These are phyloP conservation scores for Uromys caudimaculatus DNA, from an alignment of 2,797 vertebrate species.

Conservation along the genomic window DNA sequence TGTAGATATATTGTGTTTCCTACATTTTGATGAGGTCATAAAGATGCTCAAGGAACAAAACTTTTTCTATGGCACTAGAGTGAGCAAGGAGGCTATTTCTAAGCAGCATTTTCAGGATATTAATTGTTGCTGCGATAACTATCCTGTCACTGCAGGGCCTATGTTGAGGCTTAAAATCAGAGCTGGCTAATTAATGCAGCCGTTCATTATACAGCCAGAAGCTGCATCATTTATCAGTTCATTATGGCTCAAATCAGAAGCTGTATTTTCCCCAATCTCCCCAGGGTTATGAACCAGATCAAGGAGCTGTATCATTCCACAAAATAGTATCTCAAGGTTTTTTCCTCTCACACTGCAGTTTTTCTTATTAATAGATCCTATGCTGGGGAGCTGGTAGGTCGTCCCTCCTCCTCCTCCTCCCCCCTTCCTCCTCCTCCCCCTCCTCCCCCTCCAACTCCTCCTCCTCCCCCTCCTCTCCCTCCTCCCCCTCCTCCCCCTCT, in stretches of 20 bases:
- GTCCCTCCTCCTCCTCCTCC: neutral
- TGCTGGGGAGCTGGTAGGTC: constrained; percentile 68
- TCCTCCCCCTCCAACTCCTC: constrained; percentile 26
- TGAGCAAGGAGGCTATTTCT: constrained; percentile 67
- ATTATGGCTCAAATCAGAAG: constrained; percentile 84
- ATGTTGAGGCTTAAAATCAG: constrained; percentile 80
- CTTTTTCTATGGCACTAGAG: constrained; percentile 78
- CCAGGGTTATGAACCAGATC: constrained; percentile 78
- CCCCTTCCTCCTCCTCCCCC: too few relatives aligned
- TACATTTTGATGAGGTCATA: constrained; percentile 67
- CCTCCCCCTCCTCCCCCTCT: too few relatives aligned
- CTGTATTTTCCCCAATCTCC: constrained; percentile 78
- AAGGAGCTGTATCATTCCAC: constrained; percentile 71
- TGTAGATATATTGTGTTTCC: constrained; percentile 69
- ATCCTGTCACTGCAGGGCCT: constrained; percentile 79
- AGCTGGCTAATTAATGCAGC: constrained; percentile 84
- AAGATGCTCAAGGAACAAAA: constrained; percentile 78
- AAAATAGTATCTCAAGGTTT: constrained; percentile 77
- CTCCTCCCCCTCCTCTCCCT: too few relatives aligned
- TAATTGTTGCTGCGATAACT: constrained; percentile 86
- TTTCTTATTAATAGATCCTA: constrained; percentile 79
- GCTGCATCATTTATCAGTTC: constrained; percentile 81
- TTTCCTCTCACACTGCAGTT: constrained; percentile 63
- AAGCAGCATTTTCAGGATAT: constrained; percentile 81
- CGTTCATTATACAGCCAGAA: constrained; percentile 73